Evolutionary conservation across 2,113 vertebrate genomes (phyloP), one percentile per base, ranked within the genome.

Genomic region (Osmerus eperlanus): DNA sequence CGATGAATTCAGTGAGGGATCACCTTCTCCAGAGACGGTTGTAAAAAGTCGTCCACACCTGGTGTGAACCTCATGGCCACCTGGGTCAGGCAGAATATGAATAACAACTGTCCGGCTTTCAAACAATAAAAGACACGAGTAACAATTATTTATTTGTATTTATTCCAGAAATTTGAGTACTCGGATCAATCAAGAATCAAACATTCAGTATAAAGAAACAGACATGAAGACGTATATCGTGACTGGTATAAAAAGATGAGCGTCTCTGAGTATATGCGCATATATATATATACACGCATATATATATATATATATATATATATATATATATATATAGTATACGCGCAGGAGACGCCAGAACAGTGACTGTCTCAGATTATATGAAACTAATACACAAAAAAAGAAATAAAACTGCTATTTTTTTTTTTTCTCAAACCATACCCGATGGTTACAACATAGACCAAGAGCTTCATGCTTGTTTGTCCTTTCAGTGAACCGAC

Each of bases 161-260:
- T 13, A 23, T 54, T 18, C n/a, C 7, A 65, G 56, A 47, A 32
- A 58, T 66, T 47, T 47, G 9, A 47, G 55, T 75, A 53, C 72
- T 51, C 61, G 72, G 72, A 72, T 73, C 73, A 68, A 76, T 59
- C 25, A 66, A 63, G 74, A 23, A 12, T 16, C 65, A 68, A 67
- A 19, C 28, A 59, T 32, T 60, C 28, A 71, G 52, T 74, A 74
- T 64, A 68, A 68, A 76, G 18, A 7, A 52, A 70, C 36, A 56
- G 64, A 77, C 69, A 64, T 79, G 83, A 86, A 63, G 25, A 23
- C 54, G 54, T 15, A 85, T 85, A 82, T 84, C 72, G 3, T 79
- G 75, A 75, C 67, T 19, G 54, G 54, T 73, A 65, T 0, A 84
- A 72, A 78, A 81, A 80, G 67, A 68, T 70, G 32, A 47, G 41